A percentile compares a stretch with the other conserved stretches of the same genome.
Conservation (phyloP, 2,888 invertebrate genomes). For the Synanthedon tipuliformis region DNA sequence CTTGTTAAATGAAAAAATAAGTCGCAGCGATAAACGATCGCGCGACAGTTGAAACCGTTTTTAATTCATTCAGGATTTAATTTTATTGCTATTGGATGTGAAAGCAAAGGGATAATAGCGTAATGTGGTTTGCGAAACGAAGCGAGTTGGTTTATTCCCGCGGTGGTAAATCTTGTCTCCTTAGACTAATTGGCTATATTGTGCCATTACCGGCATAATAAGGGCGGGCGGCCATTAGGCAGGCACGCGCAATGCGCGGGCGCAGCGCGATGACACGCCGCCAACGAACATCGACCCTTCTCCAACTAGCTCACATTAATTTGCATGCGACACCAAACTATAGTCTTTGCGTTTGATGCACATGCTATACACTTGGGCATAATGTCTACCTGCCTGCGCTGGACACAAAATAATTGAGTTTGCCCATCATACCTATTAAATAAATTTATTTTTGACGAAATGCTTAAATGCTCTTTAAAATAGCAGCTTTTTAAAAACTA, state of each 20-base stretch:
- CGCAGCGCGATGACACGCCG: constrained; percentile 2
- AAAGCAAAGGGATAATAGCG: constrained; percentile 18
- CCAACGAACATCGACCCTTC: constrained; percentile 1
- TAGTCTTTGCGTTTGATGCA: constrained; percentile 9
- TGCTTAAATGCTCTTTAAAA: no score
- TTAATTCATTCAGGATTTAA: no score
- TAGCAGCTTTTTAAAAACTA: no score
- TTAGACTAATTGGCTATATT: constrained; percentile 48
- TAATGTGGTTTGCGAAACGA: constrained; percentile 30
- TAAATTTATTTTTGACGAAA: no score
- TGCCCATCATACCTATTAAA: no score
- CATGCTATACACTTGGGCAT: constrained; percentile 3
- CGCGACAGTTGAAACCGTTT: no score
- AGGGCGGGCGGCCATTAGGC: constrained; percentile 7
- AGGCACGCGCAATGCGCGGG: constrained; percentile 5
- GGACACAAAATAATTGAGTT: no score
- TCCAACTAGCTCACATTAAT: neutral
- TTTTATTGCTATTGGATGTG: neutral
- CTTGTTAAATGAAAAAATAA: neutral
- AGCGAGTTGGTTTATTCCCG: constrained; percentile 24
- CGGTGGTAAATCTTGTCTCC: constrained; percentile 30
- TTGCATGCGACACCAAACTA: neutral
- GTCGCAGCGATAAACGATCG: no score
- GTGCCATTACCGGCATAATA: constrained; percentile 24
- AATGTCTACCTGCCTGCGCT: constrained; percentile 2